Conservation (phyloP, 1,140 invertebrate species). For the Pseudomyrmex flavicornis region DNA sequence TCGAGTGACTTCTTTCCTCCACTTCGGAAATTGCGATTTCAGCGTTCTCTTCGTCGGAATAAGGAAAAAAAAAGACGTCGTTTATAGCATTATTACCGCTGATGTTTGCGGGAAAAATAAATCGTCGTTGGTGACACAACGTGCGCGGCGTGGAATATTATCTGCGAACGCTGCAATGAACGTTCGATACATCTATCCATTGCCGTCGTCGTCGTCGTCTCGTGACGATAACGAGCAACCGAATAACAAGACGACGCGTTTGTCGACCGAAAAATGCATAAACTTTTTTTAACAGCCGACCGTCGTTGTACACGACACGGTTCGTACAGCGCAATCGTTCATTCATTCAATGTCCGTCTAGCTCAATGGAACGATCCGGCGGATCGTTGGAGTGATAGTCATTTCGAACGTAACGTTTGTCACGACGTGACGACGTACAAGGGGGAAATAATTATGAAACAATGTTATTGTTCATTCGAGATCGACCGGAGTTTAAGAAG, state of each 20-base stretch:
- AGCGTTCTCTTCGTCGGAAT: neutral
- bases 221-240: conserved; percentile 14
- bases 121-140: conserved; percentile 3
- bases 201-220: neutral
- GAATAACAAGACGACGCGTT: conserved; percentile 15
- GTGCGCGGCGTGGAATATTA: neutral
- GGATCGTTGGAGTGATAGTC: conserved; percentile 16
- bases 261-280: conserved; percentile 46
- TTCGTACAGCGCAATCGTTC: conserved; percentile 8
- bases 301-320: neutral
- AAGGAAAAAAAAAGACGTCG: neutral
- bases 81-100: neutral
- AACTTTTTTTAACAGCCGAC: conserved; percentile 8
- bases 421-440: conserved; percentile 19
- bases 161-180: neutral
- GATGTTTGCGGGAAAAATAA: conserved; percentile 27
- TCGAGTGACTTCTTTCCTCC: neutral
- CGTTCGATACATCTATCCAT: neutral
- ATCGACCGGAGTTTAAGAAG: neutral
- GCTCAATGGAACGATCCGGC: conserved; percentile 26
- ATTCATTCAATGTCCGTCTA: conserved; percentile 28
- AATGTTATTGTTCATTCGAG: conserved; percentile 15
- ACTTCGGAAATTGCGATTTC: neutral
- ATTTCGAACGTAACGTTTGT: conserved; percentile 10
- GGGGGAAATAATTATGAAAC: conserved; percentile 24